Base-by-base conservation (phyloP, 2,888 invertebrate species). In the Suillia variegata region DNA sequence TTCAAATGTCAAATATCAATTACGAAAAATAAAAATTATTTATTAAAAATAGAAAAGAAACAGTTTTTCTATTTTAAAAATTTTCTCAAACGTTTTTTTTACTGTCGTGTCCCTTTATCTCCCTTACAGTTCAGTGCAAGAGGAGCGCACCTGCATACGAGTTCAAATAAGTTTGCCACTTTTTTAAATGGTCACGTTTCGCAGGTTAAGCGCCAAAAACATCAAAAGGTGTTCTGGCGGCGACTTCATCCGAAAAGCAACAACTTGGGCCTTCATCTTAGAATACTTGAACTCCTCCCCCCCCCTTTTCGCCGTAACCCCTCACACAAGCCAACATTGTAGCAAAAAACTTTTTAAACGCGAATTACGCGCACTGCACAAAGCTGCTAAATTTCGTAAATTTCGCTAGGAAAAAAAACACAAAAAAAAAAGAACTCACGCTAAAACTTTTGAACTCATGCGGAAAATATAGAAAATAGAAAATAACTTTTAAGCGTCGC, bases 161-260 rank as follows among this genome's bases (percentile, higher is more conserved):
- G 38, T 38, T 38, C 38, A 38, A 13, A 38, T n/a, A 72, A 68
- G 70, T n/a, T 73, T 71, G 66, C 66, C 73, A 71, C 73, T 68
- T 73, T 72, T 72, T 73, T 71, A 77, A 76, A 77, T 77, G 76
- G 78, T 77, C 76, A 76, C 78, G 76, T 76, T 77, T 65, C 68
- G 65, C 73, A 73, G 75, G 76, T 77, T 77, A 75, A 76, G 71
- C 72, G 75, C 69, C 68, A 61, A 60, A 59, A 55, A 62, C 63
- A 49, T 53, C 59, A 55, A 62, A 62, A 21, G n/a, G n/a, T n/a
- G n/a, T n/a, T n/a, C n/a, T n/a, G n/a, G n/a, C n/a, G n/a, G n/a
- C n/a, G n/a, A n/a, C n/a, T n/a, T n/a, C n/a, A n/a, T n/a, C n/a
- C 20, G 10, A 38, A 38, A 38, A 38, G 38, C 6, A 38, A 38